Evolutionary conservation across 2,888 invertebrate species (phyloP).

Genomic region (Celastrina argiolus): DNA sequence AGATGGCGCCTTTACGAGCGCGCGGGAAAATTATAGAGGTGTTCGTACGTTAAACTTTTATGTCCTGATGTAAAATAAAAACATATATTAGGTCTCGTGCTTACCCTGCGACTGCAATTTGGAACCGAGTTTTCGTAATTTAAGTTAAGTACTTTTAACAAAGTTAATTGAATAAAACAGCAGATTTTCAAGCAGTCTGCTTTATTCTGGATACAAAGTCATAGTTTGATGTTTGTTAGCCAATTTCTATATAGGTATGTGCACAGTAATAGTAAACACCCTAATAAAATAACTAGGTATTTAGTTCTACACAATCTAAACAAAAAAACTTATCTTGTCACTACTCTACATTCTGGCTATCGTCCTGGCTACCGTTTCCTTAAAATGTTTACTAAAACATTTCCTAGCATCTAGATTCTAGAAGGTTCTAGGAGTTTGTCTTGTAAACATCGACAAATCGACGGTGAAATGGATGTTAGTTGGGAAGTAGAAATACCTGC

Average conservation of each 20-base stretch:
- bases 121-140: neutral
- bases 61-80: constrained; percentile 51
- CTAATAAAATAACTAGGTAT: too few species aligned
- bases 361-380: neutral
- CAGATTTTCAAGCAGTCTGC: too few species aligned
- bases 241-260: too few species aligned
- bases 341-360: too few species aligned
- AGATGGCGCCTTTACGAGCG: constrained; percentile 70
- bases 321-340: too few species aligned
- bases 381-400: neutral
- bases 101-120: neutral
- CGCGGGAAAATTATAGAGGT: constrained; percentile 63
- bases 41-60: constrained; percentile 69
- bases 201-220: too few species aligned
- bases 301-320: too few species aligned
- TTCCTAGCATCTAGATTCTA: neutral
- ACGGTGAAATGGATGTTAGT: neutral
- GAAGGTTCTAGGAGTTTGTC: neutral
- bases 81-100: constrained; percentile 42
- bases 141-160: neutral
- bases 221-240: too few species aligned
- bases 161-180: too few species aligned
- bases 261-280: too few species aligned
- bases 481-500: neutral
- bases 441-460: constrained; percentile 9